A percentile compares a stretch with the other conserved stretches of the same genome.
These are phyloP conservation scores for Vanessa atalanta DNA, from an alignment of 1,140 invertebrate species.

Conservation along the genomic window DNA sequence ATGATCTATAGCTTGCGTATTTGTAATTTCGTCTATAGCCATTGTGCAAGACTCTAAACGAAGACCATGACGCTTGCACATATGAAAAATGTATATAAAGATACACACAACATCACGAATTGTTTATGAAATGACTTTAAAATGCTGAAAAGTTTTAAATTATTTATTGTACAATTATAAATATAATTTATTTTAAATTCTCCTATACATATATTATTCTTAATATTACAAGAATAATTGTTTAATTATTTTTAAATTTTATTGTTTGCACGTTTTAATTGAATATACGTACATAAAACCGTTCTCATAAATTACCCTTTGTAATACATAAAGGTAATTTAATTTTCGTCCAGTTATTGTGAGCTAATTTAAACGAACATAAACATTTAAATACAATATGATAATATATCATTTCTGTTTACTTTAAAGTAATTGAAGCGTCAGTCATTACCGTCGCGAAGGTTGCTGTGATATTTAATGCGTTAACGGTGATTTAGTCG, in stretches of 20 bases:
- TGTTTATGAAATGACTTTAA: too few relatives aligned
- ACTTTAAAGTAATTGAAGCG: constrained; percentile 47
- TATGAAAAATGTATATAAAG: too few relatives aligned
- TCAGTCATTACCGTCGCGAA: constrained; percentile 45
- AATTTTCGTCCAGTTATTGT: constrained; percentile 20
- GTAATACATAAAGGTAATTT: constrained; percentile 27
- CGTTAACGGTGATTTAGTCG: not conserved
- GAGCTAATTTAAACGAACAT: constrained; percentile 44
- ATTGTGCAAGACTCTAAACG: too few relatives aligned
- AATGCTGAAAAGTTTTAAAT: too few relatives aligned
- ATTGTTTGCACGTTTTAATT: constrained; percentile 24
- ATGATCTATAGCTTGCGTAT: constrained; percentile 12
- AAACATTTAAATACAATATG: constrained; percentile 48
- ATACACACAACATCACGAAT: too few relatives aligned
- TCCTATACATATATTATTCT: not conserved
- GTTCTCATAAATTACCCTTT: constrained; percentile 28
- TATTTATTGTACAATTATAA: too few relatives aligned
- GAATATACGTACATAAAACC: constrained; percentile 21
- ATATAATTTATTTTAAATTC: not conserved
- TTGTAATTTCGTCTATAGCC: not conserved
- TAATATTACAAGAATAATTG: not conserved
- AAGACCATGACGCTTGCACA: too few relatives aligned
- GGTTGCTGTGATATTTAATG: constrained; percentile 5
- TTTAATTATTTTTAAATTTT: constrained; percentile 10
- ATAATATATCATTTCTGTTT: constrained; percentile 40